phyloP scores from a whole-genome alignment of 2,113 vertebrate species.

The Antechinus stuartii region DNA sequence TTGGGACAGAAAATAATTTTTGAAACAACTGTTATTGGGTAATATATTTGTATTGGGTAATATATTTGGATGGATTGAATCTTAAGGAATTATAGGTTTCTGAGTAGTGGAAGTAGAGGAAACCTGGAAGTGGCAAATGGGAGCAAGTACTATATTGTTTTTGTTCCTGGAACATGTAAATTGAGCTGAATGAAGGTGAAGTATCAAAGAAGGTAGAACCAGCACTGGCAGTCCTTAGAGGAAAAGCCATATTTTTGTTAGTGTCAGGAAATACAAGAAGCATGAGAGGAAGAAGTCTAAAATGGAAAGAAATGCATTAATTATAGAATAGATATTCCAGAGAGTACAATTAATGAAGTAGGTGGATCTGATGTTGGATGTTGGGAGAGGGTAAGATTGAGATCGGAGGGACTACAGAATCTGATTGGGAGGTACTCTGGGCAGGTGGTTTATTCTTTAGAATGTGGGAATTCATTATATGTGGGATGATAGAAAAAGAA shows the following conservation, averaged over 20 bases:
- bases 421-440: neutral
- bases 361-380: neutral
- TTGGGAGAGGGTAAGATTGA: neutral
- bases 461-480: neutral
- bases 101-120: neutral
- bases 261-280: neutral
- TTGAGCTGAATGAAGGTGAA: neutral
- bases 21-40: neutral
- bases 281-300: neutral
- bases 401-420: neutral
- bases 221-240: neutral
- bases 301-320: neutral
- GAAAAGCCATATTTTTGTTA: neutral
- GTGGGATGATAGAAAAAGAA: neutral
- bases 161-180: neutral
- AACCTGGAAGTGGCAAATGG: neutral
- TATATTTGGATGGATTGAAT: neutral
- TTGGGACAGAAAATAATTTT: neutral
- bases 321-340: neutral
- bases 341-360: neutral
- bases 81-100: neutral
- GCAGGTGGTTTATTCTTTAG: neutral
- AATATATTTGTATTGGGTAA: neutral
- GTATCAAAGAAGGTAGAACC: neutral
- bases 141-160: neutral